These are phyloP conservation scores for Clarias magur DNA, from an alignment of 2,113 vertebrate genomes.

Conservation along the genomic window DNA sequence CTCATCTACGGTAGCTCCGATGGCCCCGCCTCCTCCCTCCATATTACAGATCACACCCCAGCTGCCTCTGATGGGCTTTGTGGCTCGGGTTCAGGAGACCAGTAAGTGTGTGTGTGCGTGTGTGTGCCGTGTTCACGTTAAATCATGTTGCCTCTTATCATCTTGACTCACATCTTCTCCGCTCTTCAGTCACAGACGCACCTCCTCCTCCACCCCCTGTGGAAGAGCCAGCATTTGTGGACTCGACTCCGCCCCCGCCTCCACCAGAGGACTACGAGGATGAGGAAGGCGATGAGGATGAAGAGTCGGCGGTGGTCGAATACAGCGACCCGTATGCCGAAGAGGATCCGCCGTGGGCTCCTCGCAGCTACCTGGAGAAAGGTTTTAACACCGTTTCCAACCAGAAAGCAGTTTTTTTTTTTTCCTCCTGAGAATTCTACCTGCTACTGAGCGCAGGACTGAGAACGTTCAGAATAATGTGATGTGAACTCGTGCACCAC, in stretches of 20 bases:
- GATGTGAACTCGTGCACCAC: background rate
- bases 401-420: background rate
- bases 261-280: slow-evolving; percentile 95
- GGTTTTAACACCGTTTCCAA: slow-evolving; percentile 10
- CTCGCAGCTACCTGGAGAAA: slow-evolving; percentile 77
- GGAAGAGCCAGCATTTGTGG: slow-evolving; percentile 78
- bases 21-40: slow-evolving; percentile 95
- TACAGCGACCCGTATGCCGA: slow-evolving; percentile 98
- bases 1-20: slow-evolving; percentile 79
- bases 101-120: slow-evolving; percentile 78
- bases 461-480: background rate
- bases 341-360: slow-evolving; percentile 98
- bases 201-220: slow-evolving; percentile 51
- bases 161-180: background rate
- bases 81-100: slow-evolving; percentile 99
- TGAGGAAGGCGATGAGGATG: slow-evolving; percentile 86
- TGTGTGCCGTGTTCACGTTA: background rate
- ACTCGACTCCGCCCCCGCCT: slow-evolving; percentile 87
- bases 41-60: slow-evolving; percentile 98
- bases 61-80: slow-evolving; percentile 99
- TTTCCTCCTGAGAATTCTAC: background rate
- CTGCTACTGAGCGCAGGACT: background rate
- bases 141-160: background rate
- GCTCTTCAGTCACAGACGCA: slow-evolving; percentile 48
- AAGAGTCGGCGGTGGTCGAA: slow-evolving; percentile 96